A percentile compares a stretch with the other conserved stretches of the same genome.
Evolutionary conservation across 2,888 invertebrate species (phyloP).

Genomic region (Thelaira solivaga): DNA sequence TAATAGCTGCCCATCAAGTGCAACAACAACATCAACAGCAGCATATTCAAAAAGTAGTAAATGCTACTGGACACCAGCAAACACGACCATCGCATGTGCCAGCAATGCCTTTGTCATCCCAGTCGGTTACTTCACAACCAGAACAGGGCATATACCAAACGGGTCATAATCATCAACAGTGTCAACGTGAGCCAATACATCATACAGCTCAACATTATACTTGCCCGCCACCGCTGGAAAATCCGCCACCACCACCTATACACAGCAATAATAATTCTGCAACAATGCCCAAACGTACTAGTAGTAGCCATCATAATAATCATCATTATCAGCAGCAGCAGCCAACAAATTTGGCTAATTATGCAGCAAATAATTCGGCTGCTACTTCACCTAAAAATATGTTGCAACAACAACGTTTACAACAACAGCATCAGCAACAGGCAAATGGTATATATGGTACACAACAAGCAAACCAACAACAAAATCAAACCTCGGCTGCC

Average conservation of each 20-base stretch:
- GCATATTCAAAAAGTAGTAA: conserved; percentile 46
- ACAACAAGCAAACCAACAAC: conserved; percentile 62
- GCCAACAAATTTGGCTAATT: conserved; percentile 66
- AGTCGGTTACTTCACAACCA: conserved; percentile 43
- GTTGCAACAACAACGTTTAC: conserved; percentile 68
- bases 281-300: conserved; percentile 53
- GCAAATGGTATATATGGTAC: conserved; percentile 66
- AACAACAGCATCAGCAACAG: conserved; percentile 67
- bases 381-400: conserved; percentile 73
- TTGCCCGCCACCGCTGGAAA: conserved; percentile 75
- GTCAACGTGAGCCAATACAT: conserved; percentile 64
- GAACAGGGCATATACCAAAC: conserved; percentile 48
- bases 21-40: conserved; percentile 43
- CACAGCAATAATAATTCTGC: conserved; percentile 60
- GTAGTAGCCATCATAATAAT: conserved; percentile 44
- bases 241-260: conserved; percentile 75
- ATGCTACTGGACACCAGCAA: conserved; percentile 44
- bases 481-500: conserved; percentile 71
- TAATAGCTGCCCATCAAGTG: conserved; percentile 70
- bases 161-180: conserved; percentile 58
- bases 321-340: conserved; percentile 54
- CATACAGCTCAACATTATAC: conserved; percentile 69
- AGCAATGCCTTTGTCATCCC: conserved; percentile 22
- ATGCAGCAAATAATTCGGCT: conserved; percentile 68
- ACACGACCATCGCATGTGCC: conserved; percentile 63